A percentile compares a stretch with the other conserved stretches of the same genome.
These are phyloP conservation scores for Cenopis cana DNA, from an alignment of 2,888 invertebrate genomes.

Conservation along the genomic window DNA sequence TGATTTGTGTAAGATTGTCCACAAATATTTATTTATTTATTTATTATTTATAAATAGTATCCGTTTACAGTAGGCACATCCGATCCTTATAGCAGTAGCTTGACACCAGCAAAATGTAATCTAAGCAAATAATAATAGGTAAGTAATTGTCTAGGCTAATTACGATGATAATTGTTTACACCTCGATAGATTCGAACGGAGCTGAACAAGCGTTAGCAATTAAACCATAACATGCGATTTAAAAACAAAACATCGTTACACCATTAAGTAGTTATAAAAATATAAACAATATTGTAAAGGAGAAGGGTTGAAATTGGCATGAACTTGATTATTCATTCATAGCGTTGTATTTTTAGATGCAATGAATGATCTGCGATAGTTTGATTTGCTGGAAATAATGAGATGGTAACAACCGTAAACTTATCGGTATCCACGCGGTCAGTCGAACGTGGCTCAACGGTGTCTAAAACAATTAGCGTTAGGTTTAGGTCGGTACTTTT, in stretches of 20 bases:
- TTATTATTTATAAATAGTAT: too few species aligned
- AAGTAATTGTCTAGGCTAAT: slow-evolving; percentile 10
- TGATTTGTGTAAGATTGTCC: too few species aligned
- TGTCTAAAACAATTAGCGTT: too few species aligned
- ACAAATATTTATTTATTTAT: too few species aligned
- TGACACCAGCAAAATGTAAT: neutral
- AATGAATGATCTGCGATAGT: slow-evolving; percentile 24
- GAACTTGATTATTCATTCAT: neutral
- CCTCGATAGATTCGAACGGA: slow-evolving; percentile 29
- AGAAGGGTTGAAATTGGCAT: neutral
- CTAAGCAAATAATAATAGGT: neutral
- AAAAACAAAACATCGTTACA: slow-evolving; percentile 11
- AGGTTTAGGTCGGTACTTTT: neutral
- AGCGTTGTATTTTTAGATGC: slow-evolving; percentile 16
- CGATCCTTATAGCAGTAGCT: neutral
- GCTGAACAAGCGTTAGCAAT: slow-evolving; percentile 31
- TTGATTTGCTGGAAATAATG: slow-evolving; percentile 34
- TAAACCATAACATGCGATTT: slow-evolving; percentile 24
- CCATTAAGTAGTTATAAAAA: neutral
- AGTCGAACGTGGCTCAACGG: slow-evolving; percentile 9
- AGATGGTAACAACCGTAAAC: slow-evolving; percentile 33
- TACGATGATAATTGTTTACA: slow-evolving; percentile 37
- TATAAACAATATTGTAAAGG: neutral
- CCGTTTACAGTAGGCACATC: too few species aligned
- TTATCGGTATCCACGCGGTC: slow-evolving; percentile 12